A percentile compares a stretch with the other conserved stretches of the same genome.
Evolutionary conservation across 2,888 invertebrate genomes (phyloP).

Genomic region (Drosophila leonis): DNA sequence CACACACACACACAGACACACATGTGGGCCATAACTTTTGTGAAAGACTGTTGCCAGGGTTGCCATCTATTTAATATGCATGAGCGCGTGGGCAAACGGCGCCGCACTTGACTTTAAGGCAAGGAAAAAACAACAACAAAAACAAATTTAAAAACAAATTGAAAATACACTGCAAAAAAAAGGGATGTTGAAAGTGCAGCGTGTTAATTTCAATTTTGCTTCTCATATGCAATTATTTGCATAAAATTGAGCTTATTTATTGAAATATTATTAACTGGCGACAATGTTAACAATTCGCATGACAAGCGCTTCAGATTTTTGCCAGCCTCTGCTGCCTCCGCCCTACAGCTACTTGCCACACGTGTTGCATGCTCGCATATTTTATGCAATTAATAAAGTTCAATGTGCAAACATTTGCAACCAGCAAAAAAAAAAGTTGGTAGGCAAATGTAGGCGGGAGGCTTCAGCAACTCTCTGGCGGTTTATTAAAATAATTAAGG

Average conservation of each 20-base stretch:
- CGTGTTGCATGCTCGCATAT: slow-evolving; percentile 56
- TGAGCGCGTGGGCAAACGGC: slow-evolving; percentile 39
- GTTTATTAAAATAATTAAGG: slow-evolving; percentile 81
- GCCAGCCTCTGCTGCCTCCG: neutral
- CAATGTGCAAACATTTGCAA: slow-evolving; percentile 67
- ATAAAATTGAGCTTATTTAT: slow-evolving; percentile 61
- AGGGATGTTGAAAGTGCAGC: neutral
- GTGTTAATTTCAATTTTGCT: slow-evolving; percentile 14
- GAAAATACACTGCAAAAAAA: neutral
- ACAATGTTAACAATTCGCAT: slow-evolving; percentile 74
- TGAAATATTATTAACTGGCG: slow-evolving; percentile 73
- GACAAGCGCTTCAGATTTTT: slow-evolving; percentile 63
- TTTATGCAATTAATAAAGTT: slow-evolving; percentile 74
- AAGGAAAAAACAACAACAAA: neutral
- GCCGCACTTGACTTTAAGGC: slow-evolving; percentile 1
- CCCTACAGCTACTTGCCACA: slow-evolving; percentile 6
- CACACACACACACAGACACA: slow-evolving; percentile 19
- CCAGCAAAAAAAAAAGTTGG: slow-evolving; percentile 15
- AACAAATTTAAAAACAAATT: neutral
- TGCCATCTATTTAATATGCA: slow-evolving; percentile 67
- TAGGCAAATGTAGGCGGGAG: neutral
- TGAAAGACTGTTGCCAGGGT: slow-evolving; percentile 30
- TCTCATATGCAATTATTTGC: slow-evolving; percentile 44
- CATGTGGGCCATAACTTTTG: slow-evolving; percentile 39
- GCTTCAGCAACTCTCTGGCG: slow-evolving; percentile 53